phyloP scores from a whole-genome alignment of 1,140 invertebrate genomes.

The Trissolcus basalis region DNA sequence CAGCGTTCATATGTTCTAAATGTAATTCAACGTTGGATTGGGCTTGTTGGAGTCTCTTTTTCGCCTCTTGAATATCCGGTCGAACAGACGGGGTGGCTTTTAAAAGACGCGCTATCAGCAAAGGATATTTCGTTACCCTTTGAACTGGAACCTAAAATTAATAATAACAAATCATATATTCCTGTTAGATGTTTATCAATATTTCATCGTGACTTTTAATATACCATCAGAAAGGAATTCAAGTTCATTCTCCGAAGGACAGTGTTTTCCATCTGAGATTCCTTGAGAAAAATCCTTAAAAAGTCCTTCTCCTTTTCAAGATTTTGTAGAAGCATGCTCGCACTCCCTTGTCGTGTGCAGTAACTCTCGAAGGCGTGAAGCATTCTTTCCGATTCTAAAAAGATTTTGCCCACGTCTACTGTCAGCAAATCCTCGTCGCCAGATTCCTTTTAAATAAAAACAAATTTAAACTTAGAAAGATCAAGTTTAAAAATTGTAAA shows the following conservation, averaged over 20 bases:
- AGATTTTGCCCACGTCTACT: constrained; percentile 93
- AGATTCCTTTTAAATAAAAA: constrained; percentile 63
- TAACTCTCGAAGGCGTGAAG: constrained; percentile 96
- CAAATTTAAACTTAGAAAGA: background rate
- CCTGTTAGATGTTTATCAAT: background rate
- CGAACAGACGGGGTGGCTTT: constrained; percentile 88
- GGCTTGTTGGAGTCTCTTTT: constrained; percentile 86
- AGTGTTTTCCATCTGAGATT: constrained; percentile 97
- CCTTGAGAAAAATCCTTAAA: constrained; percentile 93
- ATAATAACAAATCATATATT: background rate
- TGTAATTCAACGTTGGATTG: constrained; percentile 95
- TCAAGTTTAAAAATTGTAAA: too few species aligned
- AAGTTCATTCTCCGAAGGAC: constrained; percentile 95
- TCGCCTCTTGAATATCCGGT: constrained; percentile 82
- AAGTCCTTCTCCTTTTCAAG: constrained; percentile 97
- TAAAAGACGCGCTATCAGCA: constrained; percentile 90
- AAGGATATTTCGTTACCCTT: constrained; percentile 93
- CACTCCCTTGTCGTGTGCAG: constrained; percentile 92
- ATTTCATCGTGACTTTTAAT: background rate
- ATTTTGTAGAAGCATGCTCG: constrained; percentile 91
- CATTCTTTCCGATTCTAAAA: constrained; percentile 94
- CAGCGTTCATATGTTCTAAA: constrained; percentile 95
- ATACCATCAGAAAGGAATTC: constrained; percentile 96
- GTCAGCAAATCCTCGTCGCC: constrained; percentile 89
- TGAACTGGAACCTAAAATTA: constrained; percentile 86